Percentiles rank a stretch among this genome's conserved stretches.
Evolutionary conservation across 2,888 invertebrate genomes (phyloP).

Genomic region (Lacanobia wlatinum): DNA sequence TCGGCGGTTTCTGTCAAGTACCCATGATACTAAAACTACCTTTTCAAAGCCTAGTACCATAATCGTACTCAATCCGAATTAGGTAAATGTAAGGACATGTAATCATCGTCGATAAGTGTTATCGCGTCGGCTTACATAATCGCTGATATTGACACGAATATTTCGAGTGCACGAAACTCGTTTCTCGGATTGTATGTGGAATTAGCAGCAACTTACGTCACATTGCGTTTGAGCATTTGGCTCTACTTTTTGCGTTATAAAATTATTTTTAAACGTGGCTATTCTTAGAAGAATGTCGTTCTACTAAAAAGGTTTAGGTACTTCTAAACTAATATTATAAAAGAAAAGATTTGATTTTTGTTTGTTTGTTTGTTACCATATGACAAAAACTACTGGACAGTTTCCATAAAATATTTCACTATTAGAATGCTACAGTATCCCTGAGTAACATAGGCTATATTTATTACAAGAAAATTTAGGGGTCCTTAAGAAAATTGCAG

Average conservation of each 20-base stretch:
- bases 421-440: too few relatives aligned
- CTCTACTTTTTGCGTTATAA: neutral
- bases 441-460: too few relatives aligned
- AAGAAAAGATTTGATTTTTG: too few relatives aligned
- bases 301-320: too few relatives aligned
- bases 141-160: slow-evolving; percentile 29
- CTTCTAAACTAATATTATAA: too few relatives aligned
- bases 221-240: neutral
- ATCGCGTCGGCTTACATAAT: slow-evolving; percentile 35
- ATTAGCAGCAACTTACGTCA: neutral
- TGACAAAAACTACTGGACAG: too few relatives aligned
- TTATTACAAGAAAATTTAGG: too few relatives aligned
- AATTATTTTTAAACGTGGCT: neutral
- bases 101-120: slow-evolving; percentile 12
- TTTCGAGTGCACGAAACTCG: neutral
- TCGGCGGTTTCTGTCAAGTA: neutral
- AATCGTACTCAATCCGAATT: slow-evolving; percentile 2
- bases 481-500: too few relatives aligned
- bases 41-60: neutral
- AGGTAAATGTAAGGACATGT: neutral
- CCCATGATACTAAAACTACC: neutral
- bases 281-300: neutral
- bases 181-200: slow-evolving; percentile 1
- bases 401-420: too few relatives aligned
- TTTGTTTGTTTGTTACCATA: too few relatives aligned